Base-by-base conservation (phyloP, 2,888 invertebrate species). In the Drosophila acutilabella region DNA sequence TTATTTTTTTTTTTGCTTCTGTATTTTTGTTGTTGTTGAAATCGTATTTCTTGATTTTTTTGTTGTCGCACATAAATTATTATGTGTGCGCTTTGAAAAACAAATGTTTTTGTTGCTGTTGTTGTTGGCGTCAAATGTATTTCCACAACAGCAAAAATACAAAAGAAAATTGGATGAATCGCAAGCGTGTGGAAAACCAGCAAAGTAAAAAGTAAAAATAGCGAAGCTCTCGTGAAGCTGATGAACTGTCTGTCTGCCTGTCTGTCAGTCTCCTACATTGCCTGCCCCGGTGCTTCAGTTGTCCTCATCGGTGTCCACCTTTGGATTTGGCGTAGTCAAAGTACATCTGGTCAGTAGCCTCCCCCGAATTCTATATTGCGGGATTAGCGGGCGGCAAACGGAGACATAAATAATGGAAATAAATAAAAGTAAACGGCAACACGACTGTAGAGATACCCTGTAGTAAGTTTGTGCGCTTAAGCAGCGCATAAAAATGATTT, bases 51-150 rank as follows among this genome's bases (percentile, higher is more conserved):
- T 45, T 30, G 14, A 4, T 26, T 42, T 61, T 61, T 51, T 42
- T 54, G 54, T 58, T 59, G 38, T 57, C 18, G 41, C 76, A 73
- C 65, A 70, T 68, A 73, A 84, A 78, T 74, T 75, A 70, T 61
- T 64, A 45, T 62, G 60, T 38, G 64, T 13, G 40, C 20, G 66
- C 51, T 51, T 51, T 64, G 50, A 38, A 72, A 67, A 76, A 74
- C 56, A 80, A 74, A 80, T 61, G 64, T 70, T 64, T 41, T 61
- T 64, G 51, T 67, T 80, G 44, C 33, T 26, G 53, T 64, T 64
- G 50, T 67, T 80, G 47, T 58, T 68, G 58, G 58, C 66, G 47
- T 52, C 64, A 56, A 47, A 66, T 51, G 54, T 53, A 61, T 64
- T 66, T 78, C 33, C 64, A 59, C 51, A 58, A 20, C 20, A 33